These are phyloP conservation scores for Chamaetylas fuelleborni DNA, from an alignment of 2,113 vertebrate species.

Conservation along the genomic window DNA sequence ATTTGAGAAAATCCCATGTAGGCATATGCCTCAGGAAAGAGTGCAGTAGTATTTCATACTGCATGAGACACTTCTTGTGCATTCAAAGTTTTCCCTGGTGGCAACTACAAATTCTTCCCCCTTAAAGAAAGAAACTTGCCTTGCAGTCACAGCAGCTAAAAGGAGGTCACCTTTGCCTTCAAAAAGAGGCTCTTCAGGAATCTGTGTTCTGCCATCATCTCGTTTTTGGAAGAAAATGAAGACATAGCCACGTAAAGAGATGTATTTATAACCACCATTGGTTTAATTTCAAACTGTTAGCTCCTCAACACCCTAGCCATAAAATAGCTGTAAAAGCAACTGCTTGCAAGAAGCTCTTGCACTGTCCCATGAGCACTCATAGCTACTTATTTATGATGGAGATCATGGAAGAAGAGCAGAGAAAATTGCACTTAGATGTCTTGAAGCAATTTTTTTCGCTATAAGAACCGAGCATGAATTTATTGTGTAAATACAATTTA, in stretches of 20 bases:
- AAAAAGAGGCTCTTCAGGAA: background rate
- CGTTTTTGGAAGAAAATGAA: background rate
- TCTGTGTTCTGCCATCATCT: background rate
- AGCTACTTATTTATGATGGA: background rate
- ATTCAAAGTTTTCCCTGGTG: background rate
- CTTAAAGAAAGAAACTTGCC: background rate
- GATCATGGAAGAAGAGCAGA: background rate
- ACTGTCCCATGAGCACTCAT: background rate
- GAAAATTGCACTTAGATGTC: slow-evolving; percentile 2
- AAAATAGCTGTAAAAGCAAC: slow-evolving; percentile 18
- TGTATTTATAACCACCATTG: background rate
- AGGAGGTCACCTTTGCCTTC: slow-evolving; percentile 33
- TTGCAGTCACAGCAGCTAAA: background rate
- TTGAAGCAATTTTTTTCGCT: background rate
- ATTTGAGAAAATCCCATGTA: background rate
- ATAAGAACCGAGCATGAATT: background rate
- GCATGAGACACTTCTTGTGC: background rate
- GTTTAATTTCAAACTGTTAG: background rate
- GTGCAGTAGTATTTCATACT: background rate
- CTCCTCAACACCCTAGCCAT: background rate
- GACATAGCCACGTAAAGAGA: background rate
- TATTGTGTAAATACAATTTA: slow-evolving; percentile 39
- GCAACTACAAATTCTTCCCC: background rate
- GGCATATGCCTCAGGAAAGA: background rate
- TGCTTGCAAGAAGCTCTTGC: background rate